Base-by-base conservation (phyloP, 2,113 vertebrate genomes). In the Ginglymostoma cirratum region DNA sequence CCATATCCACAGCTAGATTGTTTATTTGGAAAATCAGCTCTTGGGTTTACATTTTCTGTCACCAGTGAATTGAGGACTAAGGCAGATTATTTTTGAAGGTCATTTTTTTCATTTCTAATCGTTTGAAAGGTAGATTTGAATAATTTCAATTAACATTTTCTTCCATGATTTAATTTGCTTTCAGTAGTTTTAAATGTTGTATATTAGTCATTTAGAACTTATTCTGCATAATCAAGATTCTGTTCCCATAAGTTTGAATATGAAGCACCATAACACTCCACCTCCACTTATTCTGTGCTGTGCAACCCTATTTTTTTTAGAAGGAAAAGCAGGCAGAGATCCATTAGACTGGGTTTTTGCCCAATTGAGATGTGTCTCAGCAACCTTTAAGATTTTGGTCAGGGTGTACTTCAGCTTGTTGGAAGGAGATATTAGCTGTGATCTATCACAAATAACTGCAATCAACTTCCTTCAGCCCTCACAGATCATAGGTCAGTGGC, bases 101-200 rank as follows among this genome's bases (percentile, higher is more conserved):
- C 89, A 92, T 66, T n/a, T 92, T 2, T 34, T 45, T 92, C 17
- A 92, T 92, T 92, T 92, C 52, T n/a, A 92, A 92, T 65, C 66
- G 89, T 66, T 92, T 66, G 55, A 92, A 21, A 38, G 34, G n/a
- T 92, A 66, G 65, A 92, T 66, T 65, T 65, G 55, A 92, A 92
- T 92, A 65, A 92, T 65, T 92, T 92, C 89, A 92, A 92, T 92
- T 92, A 92, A 92, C 55, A n/a, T n/a, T 66, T 55, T 4, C n/a
- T 65, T 92, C 24, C 89, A 92, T 92, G 27, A 65, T 92, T 92
- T 92, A 92, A 65, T 65, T 92, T 65, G 34, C 8, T 61, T 3
- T 90, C 87, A 92, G 55, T 92, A 1, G 89, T n/a, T 92, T 92
- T 61, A 65, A 92, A 92, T 92, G 30, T 2, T 92, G 89, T 92